Evolutionary conservation across 2,113 vertebrate species (phyloP), one percentile per base, ranked within the genome.

Genomic region (Tupaia tana): DNA sequence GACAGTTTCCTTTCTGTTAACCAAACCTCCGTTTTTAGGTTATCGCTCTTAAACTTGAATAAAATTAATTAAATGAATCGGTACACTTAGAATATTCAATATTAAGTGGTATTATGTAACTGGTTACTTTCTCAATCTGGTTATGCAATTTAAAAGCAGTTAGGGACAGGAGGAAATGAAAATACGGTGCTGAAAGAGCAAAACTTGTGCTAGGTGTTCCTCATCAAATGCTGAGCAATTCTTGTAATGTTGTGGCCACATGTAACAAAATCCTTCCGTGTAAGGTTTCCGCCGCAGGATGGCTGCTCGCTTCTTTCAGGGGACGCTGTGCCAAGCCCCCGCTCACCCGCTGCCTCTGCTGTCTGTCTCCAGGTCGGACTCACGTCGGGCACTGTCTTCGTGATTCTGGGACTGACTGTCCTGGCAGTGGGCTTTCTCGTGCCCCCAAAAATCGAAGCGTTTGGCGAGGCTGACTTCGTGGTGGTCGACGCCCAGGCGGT

Each of bases 341-440:
- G 43, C 43, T 43, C 43, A 43, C n/a, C 59, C 22, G 13, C 56
- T 73, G 71, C 71, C 66, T 2, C 19, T 31, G 22, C 79, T 67
- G 8, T 88, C 43, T 97, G 92, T 96, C 95, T 93, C 61, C 96
- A 99, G 99, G 99, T 99, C 97, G 99, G 99, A 99, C 99, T 99
- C 97, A 99, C 98, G 98, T 99, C 99, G 0, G 99, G 99, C 85
- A 98, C 93, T 3, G 96, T 99, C 97, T 99, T 99, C 59, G 98
- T 99, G 98, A 97, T 99, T 77, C 98, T 99, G 0, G 99, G 99
- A 93, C 93, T 99, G 88, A 98, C 99, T 4, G 98, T 99, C 90
- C 98, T 99, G 86, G 97, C 99, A 58, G 99, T 99, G 95, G 99
- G 99, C 95, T 99, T 99, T 83, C 98, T 99, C 27, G 99, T 99